phyloP scores from a whole-genome alignment of 2,797 vertebrate species.

The Gymnothorax javanicus region DNA sequence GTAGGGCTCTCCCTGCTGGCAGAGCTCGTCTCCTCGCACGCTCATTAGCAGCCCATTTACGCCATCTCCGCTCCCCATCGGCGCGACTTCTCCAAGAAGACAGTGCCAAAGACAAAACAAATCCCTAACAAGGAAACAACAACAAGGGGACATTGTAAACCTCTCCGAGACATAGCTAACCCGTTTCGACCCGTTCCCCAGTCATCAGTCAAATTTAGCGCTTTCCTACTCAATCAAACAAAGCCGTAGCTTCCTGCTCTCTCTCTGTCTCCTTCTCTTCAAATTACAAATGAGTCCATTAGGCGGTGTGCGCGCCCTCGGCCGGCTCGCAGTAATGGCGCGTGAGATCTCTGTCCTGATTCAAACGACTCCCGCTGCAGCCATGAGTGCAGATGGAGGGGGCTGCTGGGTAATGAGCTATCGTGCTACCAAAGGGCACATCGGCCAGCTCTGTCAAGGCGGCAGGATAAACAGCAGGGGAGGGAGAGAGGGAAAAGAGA shows the following conservation, averaged over 20 bases:
- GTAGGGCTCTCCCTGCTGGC: neutral
- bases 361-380: slow-evolving; percentile 96
- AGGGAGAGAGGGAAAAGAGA: slow-evolving; percentile 8
- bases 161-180: neutral
- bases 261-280: slow-evolving; percentile 90
- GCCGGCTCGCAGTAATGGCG: slow-evolving; percentile 99
- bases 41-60: slow-evolving; percentile 15
- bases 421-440: slow-evolving; percentile 88
- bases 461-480: neutral
- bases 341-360: slow-evolving; percentile 99
- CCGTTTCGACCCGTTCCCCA: neutral
- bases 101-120: neutral
- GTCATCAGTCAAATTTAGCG: slow-evolving; percentile 92
- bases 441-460: slow-evolving; percentile 86
- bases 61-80: slow-evolving; percentile 57
- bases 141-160: neutral
- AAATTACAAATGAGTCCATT: slow-evolving; percentile 99
- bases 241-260: slow-evolving; percentile 86
- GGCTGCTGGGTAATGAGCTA: slow-evolving; percentile 98
- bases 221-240: slow-evolving; percentile 88
- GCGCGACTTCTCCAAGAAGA: slow-evolving; percentile 63
- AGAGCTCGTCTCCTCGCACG: slow-evolving; percentile 33
- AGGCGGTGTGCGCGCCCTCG: slow-evolving; percentile 91
- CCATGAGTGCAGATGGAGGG: slow-evolving; percentile 99
- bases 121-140: neutral